Evolutionary conservation across 1,140 invertebrate genomes (phyloP), one percentile per base, ranked within the genome.

Genomic region (Nymphalis io): DNA sequence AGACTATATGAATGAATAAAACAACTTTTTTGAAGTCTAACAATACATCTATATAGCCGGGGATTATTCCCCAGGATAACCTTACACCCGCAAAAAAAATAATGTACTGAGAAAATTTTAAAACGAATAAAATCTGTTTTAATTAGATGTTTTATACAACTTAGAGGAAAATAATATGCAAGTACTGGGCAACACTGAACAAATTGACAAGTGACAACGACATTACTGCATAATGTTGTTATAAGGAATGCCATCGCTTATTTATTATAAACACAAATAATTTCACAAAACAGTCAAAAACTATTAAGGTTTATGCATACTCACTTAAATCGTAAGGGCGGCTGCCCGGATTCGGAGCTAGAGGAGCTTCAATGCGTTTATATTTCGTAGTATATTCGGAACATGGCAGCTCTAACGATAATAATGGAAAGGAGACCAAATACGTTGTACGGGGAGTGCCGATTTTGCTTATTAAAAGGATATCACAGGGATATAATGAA

Each of bases 401-500:
- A 33, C 2, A 63, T 53, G 44, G 60, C 46, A 51, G 21, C 44
- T 15, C 21, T 44, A 2, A 57, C 53, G 3, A 60, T 40, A 51
- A 63, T 51, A 72, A 85, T 83, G 83, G 77, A 80, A 18, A 70
- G 20, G 57, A 63, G 33, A 62, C 68, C 42, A 12, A 70, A 76
- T 60, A 73, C 65, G 1, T 67, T 20, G 1, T 87, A 85, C 33
- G 87, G 87, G 13, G 60, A 81, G 18, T 89, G 87, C 58, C 69
- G 87, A 13, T 88, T 83, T 68, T 89, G 87, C 53, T 71, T 82
- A 60, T 59, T 69, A 13, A 81, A 79, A 60, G 85, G 87, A 4
- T 42, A 82, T 46, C 87, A 88, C 48, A 74, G 76, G 44, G 81
- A 87, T 73, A 73, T 89, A 27, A 83, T 80, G 75, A 86, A 76